Percentiles rank a stretch among this genome's conserved stretches.
These are phyloP conservation scores for Drosophila dunni DNA, from an alignment of 1,140 invertebrate species.

Conservation along the genomic window DNA sequence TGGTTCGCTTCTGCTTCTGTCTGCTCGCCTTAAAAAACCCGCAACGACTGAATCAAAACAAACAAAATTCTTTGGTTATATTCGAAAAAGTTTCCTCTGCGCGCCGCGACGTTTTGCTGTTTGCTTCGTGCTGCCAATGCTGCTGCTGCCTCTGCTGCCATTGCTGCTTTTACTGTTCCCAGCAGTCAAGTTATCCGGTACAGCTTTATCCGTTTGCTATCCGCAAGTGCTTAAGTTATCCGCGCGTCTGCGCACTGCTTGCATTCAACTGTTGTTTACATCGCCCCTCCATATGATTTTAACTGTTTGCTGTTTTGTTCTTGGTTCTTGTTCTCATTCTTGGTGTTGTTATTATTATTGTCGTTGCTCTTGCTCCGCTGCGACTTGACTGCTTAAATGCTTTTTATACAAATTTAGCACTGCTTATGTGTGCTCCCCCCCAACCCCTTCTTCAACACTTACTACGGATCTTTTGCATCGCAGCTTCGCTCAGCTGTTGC, in stretches of 20 bases:
- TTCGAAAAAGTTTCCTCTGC: constrained; percentile 63
- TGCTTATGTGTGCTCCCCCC: constrained; percentile 48
- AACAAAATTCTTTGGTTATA: constrained; percentile 83
- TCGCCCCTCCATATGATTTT: background rate
- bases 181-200: constrained; percentile 30
- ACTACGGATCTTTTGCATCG: constrained; percentile 29
- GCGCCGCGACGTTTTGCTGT: constrained; percentile 27
- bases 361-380: constrained; percentile 30
- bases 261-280: constrained; percentile 27
- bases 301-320: constrained; percentile 1
- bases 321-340: background rate
- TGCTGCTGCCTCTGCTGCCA: background rate
- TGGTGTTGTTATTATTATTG: constrained; percentile 4
- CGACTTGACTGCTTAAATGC: constrained; percentile 40
- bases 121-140: constrained; percentile 21
- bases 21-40: constrained; percentile 78
- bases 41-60: constrained; percentile 84
- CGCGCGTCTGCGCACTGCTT: constrained; percentile 66
- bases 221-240: constrained; percentile 40
- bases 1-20: constrained; percentile 36
- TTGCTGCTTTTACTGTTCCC: constrained; percentile 49
- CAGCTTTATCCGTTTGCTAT: constrained; percentile 32
- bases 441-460: constrained; percentile 2
- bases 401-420: constrained; percentile 59
- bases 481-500: constrained; percentile 62